Evolutionary conservation across 2,888 invertebrate genomes (phyloP), one percentile per base, ranked within the genome.

Genomic region (Volucella zonaria): DNA sequence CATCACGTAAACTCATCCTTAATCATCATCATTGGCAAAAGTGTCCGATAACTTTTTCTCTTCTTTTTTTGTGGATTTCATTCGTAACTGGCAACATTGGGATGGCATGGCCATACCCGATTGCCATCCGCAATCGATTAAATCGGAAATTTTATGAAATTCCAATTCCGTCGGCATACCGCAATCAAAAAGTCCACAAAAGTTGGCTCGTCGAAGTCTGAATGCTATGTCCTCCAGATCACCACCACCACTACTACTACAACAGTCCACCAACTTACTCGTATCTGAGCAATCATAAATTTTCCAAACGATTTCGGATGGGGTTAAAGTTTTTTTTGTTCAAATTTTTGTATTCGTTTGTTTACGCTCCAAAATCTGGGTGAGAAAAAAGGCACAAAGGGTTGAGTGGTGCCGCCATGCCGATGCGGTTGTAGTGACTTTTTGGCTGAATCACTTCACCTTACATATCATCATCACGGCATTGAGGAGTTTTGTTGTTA

Each of bases 251-350:
- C 23, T 3, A 2, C 31, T 62, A 67, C 64, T 51, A 51, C 58
- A 74, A 47, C 43, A 49, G 56, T 43, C 67, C 71, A 54, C 78
- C 74, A 64, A 85, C 83, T 76, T 76, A n/a, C n/a, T n/a, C n/a
- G n/a, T n/a, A 67, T 85, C 80, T 76, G 64, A 67, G 56, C 71
- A 80, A 80, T 80, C 76, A 85, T 85, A 85, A 76, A 85, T 85
- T 85, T 85, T 76, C 83, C 71, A 14, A 76, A 12, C 76, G 67
- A 76, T 85, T 85, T 80, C 75, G 71, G 76, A 76, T 71, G 71
- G 80, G 71, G 80, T 66, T 67, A 66, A 80, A 67, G 67, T 61
- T 74, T 42, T 12, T 70, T 74, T 74, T 82, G 64, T 78, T 82
- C 71, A 23, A 23, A 23, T 23, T 23, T 23, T 23, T 31, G 6